These are phyloP conservation scores for Pterocles gutturalis DNA, from an alignment of 2,113 vertebrate genomes.

Conservation along the genomic window DNA sequence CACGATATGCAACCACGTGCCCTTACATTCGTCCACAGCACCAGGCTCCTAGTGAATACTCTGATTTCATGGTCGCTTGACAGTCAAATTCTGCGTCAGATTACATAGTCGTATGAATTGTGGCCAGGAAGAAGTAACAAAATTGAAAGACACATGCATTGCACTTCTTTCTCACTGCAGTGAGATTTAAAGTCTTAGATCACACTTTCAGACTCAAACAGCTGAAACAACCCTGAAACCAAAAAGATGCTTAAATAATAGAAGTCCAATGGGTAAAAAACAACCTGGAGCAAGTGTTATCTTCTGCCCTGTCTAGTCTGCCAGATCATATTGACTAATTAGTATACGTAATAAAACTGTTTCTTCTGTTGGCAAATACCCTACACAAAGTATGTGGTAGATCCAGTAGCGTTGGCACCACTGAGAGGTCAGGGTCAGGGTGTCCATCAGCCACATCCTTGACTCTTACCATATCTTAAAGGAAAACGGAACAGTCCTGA, in stretches of 20 bases:
- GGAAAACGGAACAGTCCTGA: not conserved
- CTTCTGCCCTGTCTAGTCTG: not conserved
- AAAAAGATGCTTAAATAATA: not conserved
- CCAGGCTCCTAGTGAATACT: not conserved
- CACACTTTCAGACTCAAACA: not conserved
- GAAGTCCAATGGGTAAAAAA: not conserved
- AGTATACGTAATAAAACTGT: not conserved
- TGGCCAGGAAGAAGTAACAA: not conserved
- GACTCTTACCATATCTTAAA: not conserved
- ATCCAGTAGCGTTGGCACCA: not conserved
- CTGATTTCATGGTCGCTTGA: not conserved
- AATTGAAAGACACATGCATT: not conserved
- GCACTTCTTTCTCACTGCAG: not conserved
- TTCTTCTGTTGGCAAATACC: not conserved
- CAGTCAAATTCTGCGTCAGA: not conserved
- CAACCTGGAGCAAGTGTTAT: not conserved
- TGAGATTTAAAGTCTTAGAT: not conserved
- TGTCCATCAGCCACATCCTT: not conserved
- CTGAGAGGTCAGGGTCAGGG: not conserved
- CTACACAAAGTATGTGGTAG: not conserved
- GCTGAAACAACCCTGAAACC: not conserved
- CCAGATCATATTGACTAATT: not conserved
- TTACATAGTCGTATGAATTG: not conserved
- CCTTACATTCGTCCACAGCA: not conserved
- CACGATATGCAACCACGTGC: not conserved